Evolutionary conservation across 2,888 invertebrate genomes (phyloP), one percentile per base, ranked within the genome.

Genomic region (Drosophila ezoana): DNA sequence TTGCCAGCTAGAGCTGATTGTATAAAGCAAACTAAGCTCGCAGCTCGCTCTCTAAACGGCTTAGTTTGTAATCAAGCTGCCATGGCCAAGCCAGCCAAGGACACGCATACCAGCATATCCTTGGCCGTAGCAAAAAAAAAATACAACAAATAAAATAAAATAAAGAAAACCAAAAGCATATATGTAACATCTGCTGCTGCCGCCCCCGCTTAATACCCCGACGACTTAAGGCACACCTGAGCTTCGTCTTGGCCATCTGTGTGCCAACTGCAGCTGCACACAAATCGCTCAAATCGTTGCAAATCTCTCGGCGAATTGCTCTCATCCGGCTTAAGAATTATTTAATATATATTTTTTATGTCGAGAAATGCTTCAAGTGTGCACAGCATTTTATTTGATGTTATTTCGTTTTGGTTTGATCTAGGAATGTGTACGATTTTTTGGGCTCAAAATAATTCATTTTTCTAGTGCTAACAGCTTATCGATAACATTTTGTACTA

Each of bases 1-100:
- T 10, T 44, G 18, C 18, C 62, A 48, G 47, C 37, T 28, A 28
- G 51, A 72, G 70, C 72, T 88, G 88, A 87, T 87, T 87, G 84
- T 68, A 84, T 82, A 86, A 86, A 86, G 84, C 68, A 76, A 85
- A 75, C 68, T 58, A 74, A 64, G 64, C 72, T 54, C 60, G 52
- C 47, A 61, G 58, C 47, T 38, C 8, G 38, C 61, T 64, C 67
- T 64, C 66, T 79, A 79, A 85, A 76, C 80, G 80, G 75, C 85
- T 85, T 80, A 81, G 81, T 73, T 79, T 77, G 73, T 79, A 76
- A 81, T 77, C 77, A 79, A 79, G 73, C 70, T 69, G 68, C 43
- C 58, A 54, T 33, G 60, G 38, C 33, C 64, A 38, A 41, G 23
- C 11, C 52, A 40, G 48, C 48, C 60, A 72, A 72, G 61, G 58